phyloP scores from a whole-genome alignment of 2,113 vertebrate species.

The Pseudonaja textilis region DNA sequence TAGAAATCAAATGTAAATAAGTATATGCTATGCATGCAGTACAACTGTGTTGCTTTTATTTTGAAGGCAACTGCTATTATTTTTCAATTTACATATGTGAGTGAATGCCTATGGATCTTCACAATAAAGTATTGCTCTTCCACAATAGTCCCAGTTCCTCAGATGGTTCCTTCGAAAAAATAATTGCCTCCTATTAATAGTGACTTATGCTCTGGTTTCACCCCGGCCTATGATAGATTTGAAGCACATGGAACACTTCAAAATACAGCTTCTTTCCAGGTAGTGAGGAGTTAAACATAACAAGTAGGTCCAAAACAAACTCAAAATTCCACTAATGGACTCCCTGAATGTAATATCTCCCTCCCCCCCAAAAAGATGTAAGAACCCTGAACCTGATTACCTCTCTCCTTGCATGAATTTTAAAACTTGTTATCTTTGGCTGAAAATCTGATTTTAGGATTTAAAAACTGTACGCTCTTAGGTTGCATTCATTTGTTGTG shows the following conservation, averaged over 20 bases:
- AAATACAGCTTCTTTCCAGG: not conserved
- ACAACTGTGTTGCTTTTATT: not conserved
- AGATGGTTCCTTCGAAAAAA: not conserved
- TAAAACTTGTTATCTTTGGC: conserved; percentile 21
- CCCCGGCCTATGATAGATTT: not conserved
- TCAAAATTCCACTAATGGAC: not conserved
- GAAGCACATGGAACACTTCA: not conserved
- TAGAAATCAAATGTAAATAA: not conserved
- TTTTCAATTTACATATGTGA: not conserved
- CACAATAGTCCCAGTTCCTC: not conserved
- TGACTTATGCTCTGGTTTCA: not conserved
- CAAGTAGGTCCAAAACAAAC: not conserved
- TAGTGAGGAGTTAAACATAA: not conserved
- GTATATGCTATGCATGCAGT: not conserved
- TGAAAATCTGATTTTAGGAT: conserved; percentile 11
- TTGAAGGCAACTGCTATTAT: not conserved
- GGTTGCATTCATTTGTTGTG: conserved; percentile 11
- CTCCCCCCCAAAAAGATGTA: not conserved
- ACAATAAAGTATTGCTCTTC: not conserved
- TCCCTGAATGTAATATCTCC: not conserved
- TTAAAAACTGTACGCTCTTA: not conserved
- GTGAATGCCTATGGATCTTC: not conserved
- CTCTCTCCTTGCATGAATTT: not conserved
- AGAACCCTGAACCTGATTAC: not conserved
- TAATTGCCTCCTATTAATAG: not conserved